Evolutionary conservation across 2,113 vertebrate genomes (phyloP).

Genomic region (Notarius lentiginosus): DNA sequence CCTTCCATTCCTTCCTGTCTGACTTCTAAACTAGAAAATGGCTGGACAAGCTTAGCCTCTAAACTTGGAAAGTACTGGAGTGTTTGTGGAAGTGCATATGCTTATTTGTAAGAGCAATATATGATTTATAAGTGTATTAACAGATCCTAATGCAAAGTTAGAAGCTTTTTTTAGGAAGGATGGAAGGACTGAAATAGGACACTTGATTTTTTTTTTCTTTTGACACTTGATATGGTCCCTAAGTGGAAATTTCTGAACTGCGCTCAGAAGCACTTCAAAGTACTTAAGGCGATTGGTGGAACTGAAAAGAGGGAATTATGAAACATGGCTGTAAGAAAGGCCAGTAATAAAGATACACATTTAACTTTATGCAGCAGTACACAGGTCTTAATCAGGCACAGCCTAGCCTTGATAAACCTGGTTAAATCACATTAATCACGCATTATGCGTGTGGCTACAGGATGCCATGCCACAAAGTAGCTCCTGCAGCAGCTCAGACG

Average conservation of each 20-base stretch:
- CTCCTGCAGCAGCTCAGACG: slow-evolving; percentile 44
- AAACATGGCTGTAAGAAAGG: slow-evolving; percentile 64
- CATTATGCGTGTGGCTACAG: slow-evolving; percentile 58
- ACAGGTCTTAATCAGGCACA: slow-evolving; percentile 74
- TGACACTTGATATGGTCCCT: slow-evolving; percentile 69
- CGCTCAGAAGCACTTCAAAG: slow-evolving; percentile 63
- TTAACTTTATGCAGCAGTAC: slow-evolving; percentile 66
- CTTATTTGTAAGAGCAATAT: slow-evolving; percentile 55
- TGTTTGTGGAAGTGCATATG: slow-evolving; percentile 62
- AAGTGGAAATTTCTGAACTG: slow-evolving; percentile 65
- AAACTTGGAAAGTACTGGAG: slow-evolving; percentile 55
- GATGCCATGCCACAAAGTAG: slow-evolving; percentile 34
- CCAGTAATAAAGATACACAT: slow-evolving; percentile 67
- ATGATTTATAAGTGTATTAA: slow-evolving; percentile 56
- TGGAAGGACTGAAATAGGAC: slow-evolving; percentile 55
- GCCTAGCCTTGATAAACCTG: slow-evolving; percentile 68
- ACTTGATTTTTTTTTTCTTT: slow-evolving; percentile 48
- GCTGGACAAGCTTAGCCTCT: slow-evolving; percentile 47
- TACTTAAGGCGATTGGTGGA: slow-evolving; percentile 69
- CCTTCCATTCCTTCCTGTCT: slow-evolving; percentile 32
- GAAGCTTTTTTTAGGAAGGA: slow-evolving; percentile 58
- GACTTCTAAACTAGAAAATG: slow-evolving; percentile 39
- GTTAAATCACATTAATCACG: slow-evolving; percentile 75
- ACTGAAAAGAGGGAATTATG: slow-evolving; percentile 74
- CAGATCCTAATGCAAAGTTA: slow-evolving; percentile 66